Base-by-base conservation (phyloP, 2,888 invertebrate species). In the Drosophila colorata region DNA sequence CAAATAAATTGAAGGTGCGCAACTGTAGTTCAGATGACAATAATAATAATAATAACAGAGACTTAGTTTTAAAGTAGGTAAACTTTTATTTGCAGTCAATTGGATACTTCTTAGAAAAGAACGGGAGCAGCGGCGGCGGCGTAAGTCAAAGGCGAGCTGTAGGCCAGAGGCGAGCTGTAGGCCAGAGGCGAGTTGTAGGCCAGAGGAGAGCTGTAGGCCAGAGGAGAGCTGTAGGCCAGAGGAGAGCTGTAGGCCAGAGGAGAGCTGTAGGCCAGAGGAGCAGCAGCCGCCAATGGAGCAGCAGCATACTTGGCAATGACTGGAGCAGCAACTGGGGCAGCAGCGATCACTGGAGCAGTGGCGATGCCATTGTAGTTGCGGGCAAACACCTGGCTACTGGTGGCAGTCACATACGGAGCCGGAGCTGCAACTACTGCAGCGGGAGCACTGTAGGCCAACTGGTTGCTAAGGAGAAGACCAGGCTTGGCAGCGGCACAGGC, bases 291-390 rank as follows among this genome's bases (percentile, higher is more conserved):
- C 14, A 79, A 18, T 9, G 80, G 79, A 23, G 73, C 70, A 14
- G 77, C 28, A 2, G 48, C 52, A 13, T 63, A 25, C 41, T 18
- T 7, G 47, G 69, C 81, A 46, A 83, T 56, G 25, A 89, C 48
- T 4, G 85, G 87, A 49, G 79, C 59, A 25, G 70, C 56, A 5
- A 89, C 58, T 11, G 84, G 87, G 13, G 46, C 23, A 23, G 23
- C 20, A 3, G 20, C 49, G 11, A 51, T 25, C 20, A 53, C 20
- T 4, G 79, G 80, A 31, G 76, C 76, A 20, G 67, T 25, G 0
- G 86, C 88, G 43, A 87, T 82, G 6, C 86, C 84, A 74, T 89
- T 89, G 70, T 65, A 78, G 57, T 89, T 89, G 23, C 87, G 69
- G 25, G 87, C 85, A 63, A 89, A 41, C 53, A 80, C 75, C 69